Base-by-base conservation (phyloP, 2,888 invertebrate genomes). In the Charanyca ferruginea region DNA sequence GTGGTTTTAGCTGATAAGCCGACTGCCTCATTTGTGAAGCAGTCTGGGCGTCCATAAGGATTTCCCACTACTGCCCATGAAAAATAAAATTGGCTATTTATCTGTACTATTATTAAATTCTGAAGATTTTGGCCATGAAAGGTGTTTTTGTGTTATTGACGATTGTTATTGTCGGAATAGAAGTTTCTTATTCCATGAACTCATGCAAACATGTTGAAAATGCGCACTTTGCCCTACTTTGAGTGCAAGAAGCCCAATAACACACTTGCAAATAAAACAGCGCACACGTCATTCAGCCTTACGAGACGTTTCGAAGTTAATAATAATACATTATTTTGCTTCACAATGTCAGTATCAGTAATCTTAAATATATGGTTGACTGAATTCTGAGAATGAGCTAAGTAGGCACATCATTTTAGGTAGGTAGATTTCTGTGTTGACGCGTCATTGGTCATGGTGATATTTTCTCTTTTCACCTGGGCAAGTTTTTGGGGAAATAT, bases 191-290 rank as follows among this genome's bases (percentile, higher is more conserved):
- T 13, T 13, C 16, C 1, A 4, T 13, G 13, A 72, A 49, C n/a
- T 49, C 32, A 59, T 32, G n/a, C 8, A 32, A 38, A 42, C 2
- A 48, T 16, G 8, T 38, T 25, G 18, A 38, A 68, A 42, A 72
- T 53, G 35, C 9, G 22, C 20, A 48, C 8, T 41, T 63, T 35
- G 28, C n/a, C 38, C 20, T n/a, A 47, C 9, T 47, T 32, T 23
- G 18, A 51, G 7, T 45, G 22, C 45, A 62, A 25, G 47, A 61
- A 11, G 38, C 2, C 4, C n/a, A 60, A n/a, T 5, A 41, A 41
- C 6, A 71, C 38, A 41, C 59, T 70, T 32, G 20, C n/a, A n/a
- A 32, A 6, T 32, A 18, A 72, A 63, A 47, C 38, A 47, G 16
- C 16, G 8, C 18, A 18, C 6, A 51, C 20, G 44, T 32, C 32